phyloP scores from a whole-genome alignment of 2,888 invertebrate genomes.

The Spodoptera picta region DNA sequence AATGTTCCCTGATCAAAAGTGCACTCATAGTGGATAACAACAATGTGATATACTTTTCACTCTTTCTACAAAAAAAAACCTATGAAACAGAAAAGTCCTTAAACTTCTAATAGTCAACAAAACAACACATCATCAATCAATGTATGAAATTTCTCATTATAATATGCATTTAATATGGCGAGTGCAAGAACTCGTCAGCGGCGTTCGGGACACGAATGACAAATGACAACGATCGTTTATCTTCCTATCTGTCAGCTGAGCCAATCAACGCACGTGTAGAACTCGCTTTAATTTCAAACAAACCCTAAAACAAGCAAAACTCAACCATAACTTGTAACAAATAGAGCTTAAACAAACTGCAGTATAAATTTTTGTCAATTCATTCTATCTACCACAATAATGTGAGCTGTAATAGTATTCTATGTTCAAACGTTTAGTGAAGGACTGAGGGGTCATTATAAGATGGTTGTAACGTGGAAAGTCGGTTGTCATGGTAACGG shows the following conservation, averaged over 20 bases:
- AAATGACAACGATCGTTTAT: conserved; percentile 85
- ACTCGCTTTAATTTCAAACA: conserved; percentile 62
- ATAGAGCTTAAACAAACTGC: conserved; percentile 40
- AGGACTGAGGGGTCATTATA: conserved; percentile 57
- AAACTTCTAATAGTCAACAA: conserved; percentile 5
- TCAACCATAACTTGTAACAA: conserved; percentile 33
- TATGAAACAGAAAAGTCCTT: conserved; percentile 1
- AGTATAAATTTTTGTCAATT: conserved; percentile 54
- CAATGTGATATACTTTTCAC: too few relatives aligned
- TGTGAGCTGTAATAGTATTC: conserved; percentile 66
- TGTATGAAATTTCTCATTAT: conserved; percentile 78
- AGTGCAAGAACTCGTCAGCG: conserved; percentile 75
- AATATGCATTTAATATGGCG: conserved; percentile 83
- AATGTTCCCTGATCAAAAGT: too few relatives aligned
- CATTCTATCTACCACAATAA: conserved; percentile 60
- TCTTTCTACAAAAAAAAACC: too few relatives aligned
- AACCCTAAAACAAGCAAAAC: conserved; percentile 30
- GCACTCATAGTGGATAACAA: too few relatives aligned
- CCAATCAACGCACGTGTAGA: conserved; percentile 85
- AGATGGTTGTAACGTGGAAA: conserved; percentile 60
- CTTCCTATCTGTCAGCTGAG: conserved; percentile 86
- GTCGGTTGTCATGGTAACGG: conserved; percentile 66
- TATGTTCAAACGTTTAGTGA: conserved; percentile 49
- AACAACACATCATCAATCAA: conserved; percentile 75
- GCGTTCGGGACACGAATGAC: conserved; percentile 77